phyloP scores from a whole-genome alignment of 2,113 vertebrate genomes.

The Limnothrissa miodon region DNA sequence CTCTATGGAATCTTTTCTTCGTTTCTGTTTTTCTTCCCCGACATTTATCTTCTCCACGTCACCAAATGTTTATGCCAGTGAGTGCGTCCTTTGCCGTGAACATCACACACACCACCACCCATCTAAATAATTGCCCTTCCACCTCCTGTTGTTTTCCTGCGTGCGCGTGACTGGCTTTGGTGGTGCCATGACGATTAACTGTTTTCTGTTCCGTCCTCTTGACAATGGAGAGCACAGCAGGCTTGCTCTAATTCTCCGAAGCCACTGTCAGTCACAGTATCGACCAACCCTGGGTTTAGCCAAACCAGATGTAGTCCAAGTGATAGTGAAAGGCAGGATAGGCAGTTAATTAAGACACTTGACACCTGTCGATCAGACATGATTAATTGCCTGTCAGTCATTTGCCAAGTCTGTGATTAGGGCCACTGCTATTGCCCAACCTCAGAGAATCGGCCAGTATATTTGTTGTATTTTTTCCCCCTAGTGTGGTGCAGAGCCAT shows the following conservation, averaged over 20 bases:
- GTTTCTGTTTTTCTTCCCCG: not conserved
- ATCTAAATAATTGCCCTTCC: not conserved
- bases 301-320: not conserved
- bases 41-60: not conserved
- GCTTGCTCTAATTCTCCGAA: no score
- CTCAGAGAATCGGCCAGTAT: not conserved
- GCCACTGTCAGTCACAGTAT: not conserved
- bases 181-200: not conserved
- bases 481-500: not conserved
- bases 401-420: not conserved
- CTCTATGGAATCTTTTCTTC: slow-evolving; percentile 31
- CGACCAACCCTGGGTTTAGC: not conserved
- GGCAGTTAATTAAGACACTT: slow-evolving; percentile 6
- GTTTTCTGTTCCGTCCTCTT: not conserved
- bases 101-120: not conserved
- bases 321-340: not conserved
- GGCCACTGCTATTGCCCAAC: not conserved
- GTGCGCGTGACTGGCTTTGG: not conserved
- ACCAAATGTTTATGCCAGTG: slow-evolving; percentile 7
- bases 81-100: not conserved
- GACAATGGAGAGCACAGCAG: not conserved
- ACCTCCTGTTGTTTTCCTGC: not conserved
- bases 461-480: not conserved
- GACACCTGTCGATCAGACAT: not conserved
- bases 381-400: not conserved